Evolutionary conservation across 2,888 invertebrate genomes (phyloP).

Genomic region (Drosophila pegasa): DNA sequence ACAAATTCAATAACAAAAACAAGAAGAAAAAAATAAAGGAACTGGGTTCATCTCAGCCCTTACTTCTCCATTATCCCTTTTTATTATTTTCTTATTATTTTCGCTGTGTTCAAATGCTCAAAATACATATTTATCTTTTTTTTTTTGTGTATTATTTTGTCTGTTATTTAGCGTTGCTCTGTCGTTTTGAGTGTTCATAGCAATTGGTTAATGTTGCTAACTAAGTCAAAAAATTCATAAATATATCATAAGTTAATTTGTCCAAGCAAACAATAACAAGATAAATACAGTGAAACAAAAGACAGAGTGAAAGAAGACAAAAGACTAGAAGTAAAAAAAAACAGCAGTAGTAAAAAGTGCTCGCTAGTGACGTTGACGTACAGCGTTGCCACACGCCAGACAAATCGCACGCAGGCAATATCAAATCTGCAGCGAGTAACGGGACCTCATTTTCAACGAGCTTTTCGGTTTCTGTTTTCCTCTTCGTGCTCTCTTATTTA

Average conservation of each 20-base stretch:
- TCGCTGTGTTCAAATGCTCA: not conserved
- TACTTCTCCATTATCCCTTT: not conserved
- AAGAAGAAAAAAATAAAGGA: slow-evolving; percentile 30
- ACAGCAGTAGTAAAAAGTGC: slow-evolving; percentile 5
- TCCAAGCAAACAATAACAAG: not conserved
- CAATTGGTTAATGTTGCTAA: not conserved
- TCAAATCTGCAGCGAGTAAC: slow-evolving; percentile 42
- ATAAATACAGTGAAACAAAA: slow-evolving; percentile 1
- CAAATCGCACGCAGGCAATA: slow-evolving; percentile 14
- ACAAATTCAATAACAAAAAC: slow-evolving; percentile 23
- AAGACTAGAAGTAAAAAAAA: slow-evolving; percentile 1
- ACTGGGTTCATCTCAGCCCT: not conserved
- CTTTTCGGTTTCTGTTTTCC: slow-evolving; percentile 15
- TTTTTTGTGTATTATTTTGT: not conserved
- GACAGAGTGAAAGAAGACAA: not conserved
- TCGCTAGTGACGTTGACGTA: not conserved
- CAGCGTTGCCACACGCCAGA: slow-evolving; percentile 49
- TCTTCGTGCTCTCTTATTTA: slow-evolving; percentile 40
- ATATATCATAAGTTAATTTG: not conserved
- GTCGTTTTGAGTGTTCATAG: not conserved
- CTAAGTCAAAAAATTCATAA: not conserved
- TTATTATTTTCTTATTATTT: not conserved
- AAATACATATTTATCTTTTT: not conserved
- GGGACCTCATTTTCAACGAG: slow-evolving; percentile 25
- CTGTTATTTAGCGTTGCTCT: not conserved